Conservation (phyloP, 2,797 vertebrate species). For the Tachyglossus aculeatus region DNA sequence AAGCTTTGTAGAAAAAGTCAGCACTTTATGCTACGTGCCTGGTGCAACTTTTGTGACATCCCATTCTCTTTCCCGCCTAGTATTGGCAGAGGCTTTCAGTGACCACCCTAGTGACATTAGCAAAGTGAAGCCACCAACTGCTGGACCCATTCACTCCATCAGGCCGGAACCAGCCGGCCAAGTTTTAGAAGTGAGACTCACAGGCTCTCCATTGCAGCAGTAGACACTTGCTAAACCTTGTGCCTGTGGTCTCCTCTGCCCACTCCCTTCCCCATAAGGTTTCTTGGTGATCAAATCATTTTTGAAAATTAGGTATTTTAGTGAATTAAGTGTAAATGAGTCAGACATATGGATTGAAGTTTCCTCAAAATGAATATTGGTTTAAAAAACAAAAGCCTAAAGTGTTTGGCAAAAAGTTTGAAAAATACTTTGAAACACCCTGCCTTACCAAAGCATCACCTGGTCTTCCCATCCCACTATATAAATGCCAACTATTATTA, state of each 20-base stretch:
- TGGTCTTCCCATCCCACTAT: not conserved
- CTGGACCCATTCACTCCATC: too few relatives aligned
- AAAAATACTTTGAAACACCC: not conserved
- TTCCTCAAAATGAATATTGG: slow-evolving; percentile 3
- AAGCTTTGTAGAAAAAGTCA: too few relatives aligned
- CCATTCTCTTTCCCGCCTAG: too few relatives aligned
- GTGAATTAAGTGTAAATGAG: slow-evolving; percentile 13
- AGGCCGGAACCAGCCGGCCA: too few relatives aligned
- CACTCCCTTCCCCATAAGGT: not conserved
- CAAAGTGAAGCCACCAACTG: too few relatives aligned
- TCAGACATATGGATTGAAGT: slow-evolving; percentile 17
- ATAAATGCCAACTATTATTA: not conserved
- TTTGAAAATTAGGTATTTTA: slow-evolving; percentile 20
- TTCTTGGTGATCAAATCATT: slow-evolving; percentile 14
- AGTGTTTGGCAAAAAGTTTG: slow-evolving; percentile 4
- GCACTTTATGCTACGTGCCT: too few relatives aligned
- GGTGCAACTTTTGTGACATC: too few relatives aligned
- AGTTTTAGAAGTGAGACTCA: too few relatives aligned
- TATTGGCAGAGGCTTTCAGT: too few relatives aligned
- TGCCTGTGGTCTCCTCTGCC: not conserved
- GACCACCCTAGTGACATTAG: too few relatives aligned
- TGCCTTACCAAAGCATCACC: not conserved
- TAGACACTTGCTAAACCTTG: not conserved
- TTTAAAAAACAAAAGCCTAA: slow-evolving; percentile 24
- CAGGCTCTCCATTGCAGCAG: not conserved